A percentile compares a stretch with the other conserved stretches of the same genome.
These are phyloP conservation scores for Dipodomys spectabilis DNA, from an alignment of 2,113 vertebrate species.

Conservation along the genomic window DNA sequence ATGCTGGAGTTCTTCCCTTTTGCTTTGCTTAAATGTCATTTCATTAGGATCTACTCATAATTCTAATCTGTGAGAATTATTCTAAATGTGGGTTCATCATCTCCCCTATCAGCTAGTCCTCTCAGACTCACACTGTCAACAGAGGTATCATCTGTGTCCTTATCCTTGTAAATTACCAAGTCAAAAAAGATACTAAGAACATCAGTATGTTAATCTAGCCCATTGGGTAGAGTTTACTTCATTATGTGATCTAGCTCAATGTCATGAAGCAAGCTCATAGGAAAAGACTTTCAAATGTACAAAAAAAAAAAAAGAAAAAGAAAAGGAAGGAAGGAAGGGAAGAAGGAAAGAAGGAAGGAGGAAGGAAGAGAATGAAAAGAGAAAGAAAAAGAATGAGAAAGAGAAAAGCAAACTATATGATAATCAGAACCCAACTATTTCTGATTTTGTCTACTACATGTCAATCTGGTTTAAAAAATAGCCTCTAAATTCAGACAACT, in stretches of 20 bases:
- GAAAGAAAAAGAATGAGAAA: too few relatives aligned
- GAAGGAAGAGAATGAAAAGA: too few relatives aligned
- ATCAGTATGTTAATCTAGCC: neutral
- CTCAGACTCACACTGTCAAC: neutral
- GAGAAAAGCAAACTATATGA: neutral
- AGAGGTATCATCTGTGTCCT: neutral
- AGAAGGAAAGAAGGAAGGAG: too few relatives aligned
- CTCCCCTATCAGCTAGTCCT: neutral
- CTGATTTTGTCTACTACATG: neutral
- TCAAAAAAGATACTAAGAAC: neutral
- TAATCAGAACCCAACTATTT: neutral
- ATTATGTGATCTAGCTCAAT: neutral
- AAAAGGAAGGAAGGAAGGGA: too few relatives aligned
- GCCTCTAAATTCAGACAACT: neutral
- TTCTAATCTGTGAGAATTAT: neutral
- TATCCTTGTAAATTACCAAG: slow-evolving; percentile 15
- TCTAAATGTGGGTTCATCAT: neutral
- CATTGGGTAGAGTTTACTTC: neutral
- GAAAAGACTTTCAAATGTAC: slow-evolving; percentile 14
- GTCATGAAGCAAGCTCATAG: neutral
- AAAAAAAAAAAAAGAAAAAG: too few relatives aligned
- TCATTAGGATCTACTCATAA: neutral
- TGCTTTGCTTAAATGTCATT: neutral
- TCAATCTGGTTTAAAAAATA: neutral
- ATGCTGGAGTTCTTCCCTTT: neutral